Evolutionary conservation across 2,888 invertebrate species (phyloP).

Genomic region (Pandemis heparana): DNA sequence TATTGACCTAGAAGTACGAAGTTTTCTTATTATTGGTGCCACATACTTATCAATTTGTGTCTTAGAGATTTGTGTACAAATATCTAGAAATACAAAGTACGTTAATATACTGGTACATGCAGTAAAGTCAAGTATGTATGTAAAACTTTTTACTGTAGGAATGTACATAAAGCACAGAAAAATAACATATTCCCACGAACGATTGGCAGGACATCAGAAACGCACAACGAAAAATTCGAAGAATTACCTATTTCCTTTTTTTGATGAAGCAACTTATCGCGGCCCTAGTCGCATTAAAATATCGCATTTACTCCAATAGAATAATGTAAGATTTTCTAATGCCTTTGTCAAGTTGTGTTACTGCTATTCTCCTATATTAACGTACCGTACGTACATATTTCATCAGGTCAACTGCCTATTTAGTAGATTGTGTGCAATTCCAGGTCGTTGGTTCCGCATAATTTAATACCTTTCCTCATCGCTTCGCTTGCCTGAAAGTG

Average conservation of each 20-base stretch:
- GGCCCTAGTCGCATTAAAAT: neutral
- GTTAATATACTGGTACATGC: neutral
- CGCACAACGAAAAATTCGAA: too few species aligned
- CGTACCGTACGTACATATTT: neutral
- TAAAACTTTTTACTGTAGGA: too few species aligned
- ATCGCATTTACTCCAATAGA: neutral
- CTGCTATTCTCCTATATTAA: slow-evolving; percentile 3
- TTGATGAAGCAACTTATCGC: neutral
- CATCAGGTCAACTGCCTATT: neutral
- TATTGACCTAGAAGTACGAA: neutral
- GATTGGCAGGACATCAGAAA: too few species aligned
- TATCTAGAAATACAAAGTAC: neutral
- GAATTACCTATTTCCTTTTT: too few species aligned
- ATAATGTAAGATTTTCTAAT: neutral
- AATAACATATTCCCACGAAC: too few species aligned
- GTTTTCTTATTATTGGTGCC: neutral
- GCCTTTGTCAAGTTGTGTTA: slow-evolving; percentile 14
- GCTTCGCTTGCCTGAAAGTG: slow-evolving; percentile 39
- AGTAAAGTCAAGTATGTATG: too few species aligned
- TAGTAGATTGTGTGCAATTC: slow-evolving; percentile 48
- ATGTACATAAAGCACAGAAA: too few species aligned
- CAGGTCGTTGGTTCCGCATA: slow-evolving; percentile 50
- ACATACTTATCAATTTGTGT: neutral
- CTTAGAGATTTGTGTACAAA: neutral
- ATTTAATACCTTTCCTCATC: slow-evolving; percentile 52